phyloP scores from a whole-genome alignment of 2,888 invertebrate species.

The Argyresthia albistria region DNA sequence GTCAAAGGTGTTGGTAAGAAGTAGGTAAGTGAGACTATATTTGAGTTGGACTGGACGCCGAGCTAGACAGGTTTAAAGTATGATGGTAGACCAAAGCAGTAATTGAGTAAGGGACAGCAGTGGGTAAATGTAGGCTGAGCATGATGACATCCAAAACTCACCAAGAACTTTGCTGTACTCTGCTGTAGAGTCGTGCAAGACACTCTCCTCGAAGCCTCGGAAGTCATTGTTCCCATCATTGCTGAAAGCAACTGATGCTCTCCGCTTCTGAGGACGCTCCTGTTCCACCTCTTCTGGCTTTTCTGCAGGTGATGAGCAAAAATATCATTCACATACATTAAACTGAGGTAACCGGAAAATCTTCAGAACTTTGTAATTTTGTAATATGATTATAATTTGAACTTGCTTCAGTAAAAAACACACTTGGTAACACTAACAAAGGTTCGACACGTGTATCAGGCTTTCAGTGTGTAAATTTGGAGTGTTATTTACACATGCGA shows the following conservation, averaged over 20 bases:
- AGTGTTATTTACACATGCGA: background rate
- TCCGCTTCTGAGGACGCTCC: conserved; percentile 35
- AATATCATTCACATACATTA: too few species aligned
- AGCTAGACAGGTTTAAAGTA: too few species aligned
- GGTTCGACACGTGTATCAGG: background rate
- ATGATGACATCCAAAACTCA: conserved; percentile 19
- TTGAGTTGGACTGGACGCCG: too few species aligned
- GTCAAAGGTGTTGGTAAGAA: too few species aligned
- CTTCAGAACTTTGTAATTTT: background rate
- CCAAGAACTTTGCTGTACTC: conserved; percentile 41
- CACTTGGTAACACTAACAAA: background rate
- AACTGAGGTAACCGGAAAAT: background rate
- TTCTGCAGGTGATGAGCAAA: background rate
- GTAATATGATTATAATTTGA: background rate
- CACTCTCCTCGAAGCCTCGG: conserved; percentile 42
- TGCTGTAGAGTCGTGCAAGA: conserved; percentile 23
- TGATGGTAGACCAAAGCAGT: too few species aligned
- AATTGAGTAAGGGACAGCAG: too few species aligned
- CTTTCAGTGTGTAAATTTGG: background rate
- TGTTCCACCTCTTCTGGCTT: conserved; percentile 10
- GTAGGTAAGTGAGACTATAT: too few species aligned
- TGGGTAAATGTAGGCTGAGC: too few species aligned
- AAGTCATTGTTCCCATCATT: conserved; percentile 41
- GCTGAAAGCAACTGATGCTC: conserved; percentile 49
- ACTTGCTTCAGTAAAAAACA: background rate